These are phyloP conservation scores for Mellivora capensis DNA, from an alignment of 2,113 vertebrate species.

Conservation along the genomic window DNA sequence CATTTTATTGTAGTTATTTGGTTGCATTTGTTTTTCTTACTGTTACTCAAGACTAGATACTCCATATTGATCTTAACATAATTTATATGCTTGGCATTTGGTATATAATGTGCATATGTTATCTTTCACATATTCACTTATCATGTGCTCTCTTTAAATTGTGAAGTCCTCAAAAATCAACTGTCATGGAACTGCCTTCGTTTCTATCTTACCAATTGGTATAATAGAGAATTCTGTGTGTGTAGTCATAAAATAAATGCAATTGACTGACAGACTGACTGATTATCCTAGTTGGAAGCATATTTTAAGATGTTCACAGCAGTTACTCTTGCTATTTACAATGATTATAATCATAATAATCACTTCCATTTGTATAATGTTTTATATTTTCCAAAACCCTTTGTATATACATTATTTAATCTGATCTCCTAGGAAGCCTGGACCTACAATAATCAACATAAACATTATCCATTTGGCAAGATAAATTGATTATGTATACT, in stretches of 20 bases:
- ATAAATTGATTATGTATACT: conserved; percentile 54
- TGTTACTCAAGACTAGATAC: not conserved
- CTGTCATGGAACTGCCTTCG: not conserved
- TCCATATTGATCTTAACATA: not conserved
- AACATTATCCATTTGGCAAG: conserved; percentile 61
- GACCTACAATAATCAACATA: conserved; percentile 67
- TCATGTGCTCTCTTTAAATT: not conserved
- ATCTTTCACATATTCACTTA: not conserved
- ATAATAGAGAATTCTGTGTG: not conserved
- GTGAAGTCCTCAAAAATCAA: not conserved
- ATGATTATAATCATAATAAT: conserved; percentile 64
- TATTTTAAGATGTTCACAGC: conserved; percentile 72
- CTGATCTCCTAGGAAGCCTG: not conserved
- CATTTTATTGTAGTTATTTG: not conserved
- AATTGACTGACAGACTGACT: conserved; percentile 17
- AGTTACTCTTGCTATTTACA: conserved; percentile 72
- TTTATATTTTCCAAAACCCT: not conserved
- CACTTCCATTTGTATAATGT: conserved; percentile 24
- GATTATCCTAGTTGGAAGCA: conserved; percentile 66
- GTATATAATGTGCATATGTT: not conserved
- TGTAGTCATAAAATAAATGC: not conserved
- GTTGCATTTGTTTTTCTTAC: not conserved
- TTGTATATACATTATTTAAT: conserved; percentile 40
- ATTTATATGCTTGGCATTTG: not conserved
- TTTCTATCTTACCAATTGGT: not conserved